A percentile compares a stretch with the other conserved stretches of the same genome.
Evolutionary conservation across 2,888 invertebrate genomes (phyloP).

Genomic region (Sabatieria punctata): DNA sequence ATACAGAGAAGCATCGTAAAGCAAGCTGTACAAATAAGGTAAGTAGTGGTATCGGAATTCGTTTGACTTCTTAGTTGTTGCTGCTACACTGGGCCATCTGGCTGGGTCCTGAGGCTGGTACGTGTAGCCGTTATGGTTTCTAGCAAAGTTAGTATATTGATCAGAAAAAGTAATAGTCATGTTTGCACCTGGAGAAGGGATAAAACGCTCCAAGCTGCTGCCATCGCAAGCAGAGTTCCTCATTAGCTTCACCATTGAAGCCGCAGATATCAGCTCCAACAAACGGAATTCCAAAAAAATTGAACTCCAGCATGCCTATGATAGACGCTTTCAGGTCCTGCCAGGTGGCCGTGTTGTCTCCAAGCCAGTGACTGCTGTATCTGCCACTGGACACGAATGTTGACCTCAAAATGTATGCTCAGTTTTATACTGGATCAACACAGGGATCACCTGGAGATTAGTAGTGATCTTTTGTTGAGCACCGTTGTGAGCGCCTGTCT

Average conservation of each 20-base stretch:
- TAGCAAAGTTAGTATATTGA: too few species aligned
- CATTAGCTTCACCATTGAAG: constrained; percentile 33
- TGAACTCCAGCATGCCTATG: constrained; percentile 28
- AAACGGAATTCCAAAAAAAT: constrained; percentile 30
- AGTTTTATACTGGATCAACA: too few species aligned
- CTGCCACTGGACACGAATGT: constrained; percentile 33
- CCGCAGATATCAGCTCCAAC: constrained; percentile 39
- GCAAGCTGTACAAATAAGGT: too few species aligned
- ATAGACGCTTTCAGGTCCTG: constrained; percentile 44
- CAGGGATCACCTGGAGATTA: constrained; percentile 23
- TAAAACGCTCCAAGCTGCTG: constrained; percentile 48
- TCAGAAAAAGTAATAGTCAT: too few species aligned
- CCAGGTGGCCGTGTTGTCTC: constrained; percentile 60
- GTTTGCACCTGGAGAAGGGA: constrained; percentile 42
- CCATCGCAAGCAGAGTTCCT: constrained; percentile 48
- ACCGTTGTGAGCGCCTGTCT: constrained; percentile 35
- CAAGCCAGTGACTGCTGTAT: constrained; percentile 55
- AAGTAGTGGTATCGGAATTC: not conserved
- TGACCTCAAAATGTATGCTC: constrained; percentile 19
- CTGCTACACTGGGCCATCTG: constrained; percentile 14
- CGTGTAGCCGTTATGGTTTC: constrained; percentile 25
- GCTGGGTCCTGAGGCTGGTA: constrained; percentile 23
- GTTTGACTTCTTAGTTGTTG: not conserved
- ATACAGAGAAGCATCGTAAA: too few species aligned
- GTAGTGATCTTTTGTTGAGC: constrained; percentile 32